Evolutionary conservation across 2,797 vertebrate species (phyloP).

Genomic region (Acanthornis magna): DNA sequence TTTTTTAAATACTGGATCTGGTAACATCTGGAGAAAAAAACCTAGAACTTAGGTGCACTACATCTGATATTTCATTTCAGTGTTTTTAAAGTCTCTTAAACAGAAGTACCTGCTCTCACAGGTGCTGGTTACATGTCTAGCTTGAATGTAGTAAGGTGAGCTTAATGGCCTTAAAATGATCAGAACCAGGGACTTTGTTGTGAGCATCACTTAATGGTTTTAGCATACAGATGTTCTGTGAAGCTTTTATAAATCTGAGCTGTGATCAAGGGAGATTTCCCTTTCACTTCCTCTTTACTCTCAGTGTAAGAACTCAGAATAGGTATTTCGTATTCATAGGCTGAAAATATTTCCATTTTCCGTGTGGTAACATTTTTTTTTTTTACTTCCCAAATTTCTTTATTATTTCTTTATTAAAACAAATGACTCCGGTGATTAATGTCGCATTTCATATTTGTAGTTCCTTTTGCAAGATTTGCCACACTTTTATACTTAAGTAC

Average conservation of each 20-base stretch:
- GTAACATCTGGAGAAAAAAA: constrained; percentile 40
- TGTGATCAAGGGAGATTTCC: background rate
- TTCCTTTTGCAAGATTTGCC: background rate
- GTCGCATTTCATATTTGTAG: constrained; percentile 7
- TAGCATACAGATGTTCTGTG: background rate
- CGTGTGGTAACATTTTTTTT: background rate
- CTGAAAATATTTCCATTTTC: background rate
- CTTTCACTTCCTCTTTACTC: background rate
- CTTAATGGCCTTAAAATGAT: background rate
- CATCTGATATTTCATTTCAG: constrained; percentile 54
- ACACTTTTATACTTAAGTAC: constrained; percentile 40
- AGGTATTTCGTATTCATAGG: background rate
- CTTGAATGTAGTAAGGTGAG: background rate
- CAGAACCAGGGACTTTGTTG: background rate
- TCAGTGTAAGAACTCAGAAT: background rate
- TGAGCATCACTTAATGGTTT: background rate
- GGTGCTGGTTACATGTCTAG: constrained; percentile 24
- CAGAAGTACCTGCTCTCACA: constrained; percentile 11
- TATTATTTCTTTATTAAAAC: background rate
- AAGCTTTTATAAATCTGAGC: background rate
- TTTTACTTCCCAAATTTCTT: background rate
- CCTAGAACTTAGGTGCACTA: constrained; percentile 54
- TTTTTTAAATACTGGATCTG: constrained; percentile 58
- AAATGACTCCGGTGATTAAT: background rate
- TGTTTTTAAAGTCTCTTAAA: constrained; percentile 51